Percentiles rank a stretch among this genome's conserved stretches.
phyloP scores from a whole-genome alignment of 2,113 vertebrate species.

The Cyrtonyx montezumae region DNA sequence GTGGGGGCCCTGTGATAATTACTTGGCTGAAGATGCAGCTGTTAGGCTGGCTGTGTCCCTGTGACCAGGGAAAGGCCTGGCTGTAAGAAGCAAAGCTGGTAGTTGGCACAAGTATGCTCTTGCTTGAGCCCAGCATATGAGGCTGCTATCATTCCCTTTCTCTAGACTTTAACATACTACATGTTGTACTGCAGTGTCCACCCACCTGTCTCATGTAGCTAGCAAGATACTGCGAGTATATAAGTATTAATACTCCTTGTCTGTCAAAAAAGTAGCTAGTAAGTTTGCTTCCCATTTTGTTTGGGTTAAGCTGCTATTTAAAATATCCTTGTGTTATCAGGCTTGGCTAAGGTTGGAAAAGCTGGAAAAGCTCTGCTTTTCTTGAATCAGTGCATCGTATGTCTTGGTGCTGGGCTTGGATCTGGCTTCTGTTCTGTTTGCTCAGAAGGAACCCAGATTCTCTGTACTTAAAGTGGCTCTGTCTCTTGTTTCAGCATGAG shows the following conservation, averaged over 20 bases:
- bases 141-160: neutral
- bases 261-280: neutral
- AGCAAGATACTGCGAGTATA: neutral
- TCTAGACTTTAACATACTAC: neutral
- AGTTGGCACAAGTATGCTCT: neutral
- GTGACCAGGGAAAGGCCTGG: neutral
- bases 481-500: neutral
- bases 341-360: neutral
- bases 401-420: neutral
- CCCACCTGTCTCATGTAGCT: neutral
- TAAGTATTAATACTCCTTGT: neutral
- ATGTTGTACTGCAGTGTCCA: neutral
- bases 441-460: neutral
- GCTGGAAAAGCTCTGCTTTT: neutral
- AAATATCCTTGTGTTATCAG: neutral
- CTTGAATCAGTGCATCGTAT: neutral
- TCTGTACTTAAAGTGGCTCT: neutral
- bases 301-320: neutral
- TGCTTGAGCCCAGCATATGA: neutral
- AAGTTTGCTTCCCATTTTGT: neutral
- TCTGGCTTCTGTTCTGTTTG: neutral
- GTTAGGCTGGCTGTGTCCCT: neutral
- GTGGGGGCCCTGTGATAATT: neutral
- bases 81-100: neutral
- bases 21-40: neutral